Conservation (phyloP, 2,888 invertebrate genomes). For the Caenorhabditis sulstoni region DNA sequence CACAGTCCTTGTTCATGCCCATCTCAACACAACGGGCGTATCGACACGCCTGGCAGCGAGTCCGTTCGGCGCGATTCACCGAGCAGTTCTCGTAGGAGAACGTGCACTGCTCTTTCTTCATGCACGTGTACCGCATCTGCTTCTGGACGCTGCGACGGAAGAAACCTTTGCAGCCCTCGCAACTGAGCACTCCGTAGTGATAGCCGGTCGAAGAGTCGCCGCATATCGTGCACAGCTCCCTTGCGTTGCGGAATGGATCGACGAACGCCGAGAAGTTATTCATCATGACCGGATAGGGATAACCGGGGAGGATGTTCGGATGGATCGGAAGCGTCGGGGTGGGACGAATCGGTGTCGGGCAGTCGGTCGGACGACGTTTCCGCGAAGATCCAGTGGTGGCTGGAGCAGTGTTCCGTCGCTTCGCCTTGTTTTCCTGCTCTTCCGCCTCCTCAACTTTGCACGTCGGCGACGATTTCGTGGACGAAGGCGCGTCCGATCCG, state of each 20-base stretch:
- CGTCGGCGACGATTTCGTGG: too few relatives aligned
- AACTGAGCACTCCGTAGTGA: constrained; percentile 72
- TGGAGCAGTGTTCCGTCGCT: background rate
- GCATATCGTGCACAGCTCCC: constrained; percentile 65
- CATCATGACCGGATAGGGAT: background rate
- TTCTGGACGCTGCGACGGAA: constrained; percentile 72
- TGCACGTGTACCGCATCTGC: constrained; percentile 65
- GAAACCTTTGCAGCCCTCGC: constrained; percentile 75
- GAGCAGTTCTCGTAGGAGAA: constrained; percentile 25
- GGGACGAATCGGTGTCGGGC: background rate
- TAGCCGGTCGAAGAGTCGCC: constrained; percentile 68
- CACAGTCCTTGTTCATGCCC: constrained; percentile 66
- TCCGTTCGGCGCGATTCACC: constrained; percentile 67
- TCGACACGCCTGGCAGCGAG: constrained; percentile 76
- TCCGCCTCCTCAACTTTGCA: background rate
- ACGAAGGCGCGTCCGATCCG: background rate
- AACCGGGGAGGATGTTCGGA: background rate
- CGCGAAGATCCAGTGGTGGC: background rate
- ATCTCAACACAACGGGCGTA: constrained; percentile 68
- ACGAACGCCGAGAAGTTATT: background rate
- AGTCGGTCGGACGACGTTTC: background rate
- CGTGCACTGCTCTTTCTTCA: constrained; percentile 64
- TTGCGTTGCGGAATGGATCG: background rate
- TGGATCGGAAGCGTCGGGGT: background rate
- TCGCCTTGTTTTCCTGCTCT: background rate